Percentiles rank a stretch among this genome's conserved stretches.
Conservation (phyloP, 2,888 invertebrate genomes). For the Neoscelio sp. region DNA sequence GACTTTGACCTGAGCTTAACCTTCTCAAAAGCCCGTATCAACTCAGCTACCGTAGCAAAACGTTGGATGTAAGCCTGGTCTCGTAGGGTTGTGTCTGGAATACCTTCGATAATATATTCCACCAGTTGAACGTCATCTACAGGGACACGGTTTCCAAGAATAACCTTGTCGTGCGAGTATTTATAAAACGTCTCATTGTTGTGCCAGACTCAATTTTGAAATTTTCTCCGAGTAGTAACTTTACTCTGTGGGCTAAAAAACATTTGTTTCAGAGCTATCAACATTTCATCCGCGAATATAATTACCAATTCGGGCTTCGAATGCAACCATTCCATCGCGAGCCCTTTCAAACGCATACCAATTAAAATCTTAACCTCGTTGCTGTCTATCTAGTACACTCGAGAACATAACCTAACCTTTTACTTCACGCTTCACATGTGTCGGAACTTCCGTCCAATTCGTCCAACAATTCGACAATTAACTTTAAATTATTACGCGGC, state of each 20-base stretch:
- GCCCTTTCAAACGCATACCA: not conserved
- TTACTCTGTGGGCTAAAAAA: slow-evolving; percentile 21
- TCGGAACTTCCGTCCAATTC: not conserved
- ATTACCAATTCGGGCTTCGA: slow-evolving; percentile 12
- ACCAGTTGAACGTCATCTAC: slow-evolving; percentile 6
- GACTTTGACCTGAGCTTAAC: not conserved
- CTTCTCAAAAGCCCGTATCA: slow-evolving; percentile 15
- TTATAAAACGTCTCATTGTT: not conserved
- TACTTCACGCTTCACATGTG: not conserved
- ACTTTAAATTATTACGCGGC: not conserved
- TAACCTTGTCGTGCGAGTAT: slow-evolving; percentile 9
- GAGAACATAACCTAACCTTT: not conserved
- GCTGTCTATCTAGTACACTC: not conserved
- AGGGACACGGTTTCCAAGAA: slow-evolving; percentile 6
- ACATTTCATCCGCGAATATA: not conserved
- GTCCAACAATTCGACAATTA: slow-evolving; percentile 4
- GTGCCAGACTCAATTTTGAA: slow-evolving; percentile 11
- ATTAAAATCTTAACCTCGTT: not conserved
- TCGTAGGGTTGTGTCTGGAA: slow-evolving; percentile 8
- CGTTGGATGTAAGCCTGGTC: slow-evolving; percentile 21
- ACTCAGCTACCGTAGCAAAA: not conserved
- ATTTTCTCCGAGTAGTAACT: not conserved
- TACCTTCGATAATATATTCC: slow-evolving; percentile 17
- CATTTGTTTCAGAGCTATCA: slow-evolving; percentile 4
- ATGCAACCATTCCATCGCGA: slow-evolving; percentile 4